Evolutionary conservation across 2,797 vertebrate species (phyloP).

Genomic region (Muscicapa striata): DNA sequence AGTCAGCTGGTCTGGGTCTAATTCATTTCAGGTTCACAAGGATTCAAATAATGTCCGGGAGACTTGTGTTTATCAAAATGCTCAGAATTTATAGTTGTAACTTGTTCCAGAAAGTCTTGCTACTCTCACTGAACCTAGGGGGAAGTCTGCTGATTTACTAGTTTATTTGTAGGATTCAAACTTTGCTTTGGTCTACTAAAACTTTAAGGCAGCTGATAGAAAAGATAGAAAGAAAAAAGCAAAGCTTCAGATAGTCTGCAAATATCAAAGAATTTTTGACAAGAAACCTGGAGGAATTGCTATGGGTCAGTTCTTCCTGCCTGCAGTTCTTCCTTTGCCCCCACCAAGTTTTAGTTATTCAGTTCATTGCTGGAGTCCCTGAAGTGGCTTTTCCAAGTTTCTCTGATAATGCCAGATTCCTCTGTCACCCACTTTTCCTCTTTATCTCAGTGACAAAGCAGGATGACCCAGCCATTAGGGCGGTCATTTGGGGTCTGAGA

Average conservation of each 20-base stretch:
- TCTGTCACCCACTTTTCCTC: not conserved
- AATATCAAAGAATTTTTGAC: not conserved
- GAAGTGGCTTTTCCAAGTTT: slow-evolving; percentile 16
- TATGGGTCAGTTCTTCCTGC: not conserved
- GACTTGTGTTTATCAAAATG: slow-evolving; percentile 35
- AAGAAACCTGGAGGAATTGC: not conserved
- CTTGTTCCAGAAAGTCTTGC: slow-evolving; percentile 39
- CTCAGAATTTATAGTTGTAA: not conserved
- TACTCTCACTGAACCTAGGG: not conserved
- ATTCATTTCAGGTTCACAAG: slow-evolving; percentile 55
- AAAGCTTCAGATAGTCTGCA: not conserved
- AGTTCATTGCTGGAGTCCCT: not conserved
- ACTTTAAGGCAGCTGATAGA: not conserved
- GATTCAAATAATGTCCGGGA: slow-evolving; percentile 19
- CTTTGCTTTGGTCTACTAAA: not conserved
- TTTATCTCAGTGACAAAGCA: not conserved
- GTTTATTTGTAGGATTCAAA: not conserved
- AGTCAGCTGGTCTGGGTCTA: slow-evolving; percentile 55
- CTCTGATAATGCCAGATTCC: not conserved
- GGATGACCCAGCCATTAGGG: not conserved
- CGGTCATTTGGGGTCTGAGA: not conserved
- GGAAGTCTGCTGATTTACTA: not conserved
- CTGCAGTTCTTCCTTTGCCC: not conserved
- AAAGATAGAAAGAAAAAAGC: not conserved
- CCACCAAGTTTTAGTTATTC: not conserved